Conservation (phyloP, 92 coral and sea anemone genomes). For the Paragorgia papillata region DNA sequence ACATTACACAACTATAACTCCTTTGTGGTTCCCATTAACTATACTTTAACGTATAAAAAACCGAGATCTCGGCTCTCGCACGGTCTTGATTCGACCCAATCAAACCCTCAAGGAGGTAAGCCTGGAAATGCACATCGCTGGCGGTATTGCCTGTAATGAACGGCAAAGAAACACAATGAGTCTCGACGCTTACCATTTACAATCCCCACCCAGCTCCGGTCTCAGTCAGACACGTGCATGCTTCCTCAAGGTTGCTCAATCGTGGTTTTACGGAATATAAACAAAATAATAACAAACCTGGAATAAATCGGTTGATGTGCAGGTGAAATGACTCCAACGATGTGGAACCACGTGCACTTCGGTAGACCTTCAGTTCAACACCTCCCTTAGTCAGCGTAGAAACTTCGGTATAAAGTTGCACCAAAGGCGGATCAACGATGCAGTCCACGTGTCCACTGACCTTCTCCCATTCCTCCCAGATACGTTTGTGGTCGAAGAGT, state of each 20-base stretch:
- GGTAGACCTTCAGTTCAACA: constrained; percentile 25
- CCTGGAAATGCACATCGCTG: constrained; percentile 33
- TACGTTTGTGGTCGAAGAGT: constrained; percentile 4
- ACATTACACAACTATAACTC: too few species aligned
- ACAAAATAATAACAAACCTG: constrained; percentile 1
- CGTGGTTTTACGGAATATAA: too few species aligned
- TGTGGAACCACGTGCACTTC: constrained; percentile 43
- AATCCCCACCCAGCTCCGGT: too few species aligned
- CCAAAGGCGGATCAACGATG: constrained; percentile 27
- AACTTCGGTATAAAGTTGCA: constrained; percentile 33
- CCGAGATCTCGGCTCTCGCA: too few species aligned
- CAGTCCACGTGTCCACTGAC: constrained; percentile 28
- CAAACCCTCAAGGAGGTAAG: constrained; percentile 27
- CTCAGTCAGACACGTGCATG: too few species aligned
- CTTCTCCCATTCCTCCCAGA: constrained; percentile 32
- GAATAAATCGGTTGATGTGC: constrained; percentile 24
- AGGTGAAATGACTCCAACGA: constrained; percentile 42
- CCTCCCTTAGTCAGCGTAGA: constrained; percentile 32
- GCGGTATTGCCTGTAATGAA: constrained; percentile 20
- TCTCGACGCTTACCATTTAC: not conserved
- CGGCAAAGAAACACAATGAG: not conserved
- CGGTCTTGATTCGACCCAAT: constrained; percentile 36
- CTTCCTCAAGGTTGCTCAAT: too few species aligned
- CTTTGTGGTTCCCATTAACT: too few species aligned
- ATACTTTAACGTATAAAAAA: too few species aligned